Base-by-base conservation (phyloP, 2,113 vertebrate genomes). In the Catharus minimus region DNA sequence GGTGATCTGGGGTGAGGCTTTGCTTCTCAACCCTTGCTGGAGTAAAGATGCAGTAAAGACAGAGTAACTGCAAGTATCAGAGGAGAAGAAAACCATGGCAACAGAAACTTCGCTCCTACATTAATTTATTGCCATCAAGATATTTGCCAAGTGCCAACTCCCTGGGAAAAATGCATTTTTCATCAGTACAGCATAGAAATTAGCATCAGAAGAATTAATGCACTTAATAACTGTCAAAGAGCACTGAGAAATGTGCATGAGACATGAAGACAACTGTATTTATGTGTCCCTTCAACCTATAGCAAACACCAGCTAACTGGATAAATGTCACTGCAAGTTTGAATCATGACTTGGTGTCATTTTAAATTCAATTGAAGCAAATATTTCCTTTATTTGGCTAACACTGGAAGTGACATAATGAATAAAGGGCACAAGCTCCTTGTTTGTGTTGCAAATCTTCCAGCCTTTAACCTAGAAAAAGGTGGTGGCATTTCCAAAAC, bases 151-250 rank as follows among this genome's bases (percentile, higher is more conserved):
- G 89, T 91, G 92, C 74, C 87, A 95, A 1, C 74, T 95, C 66
- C 85, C 86, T 87, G 52, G 79, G 93, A 96, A 94, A 93, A 75
- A 94, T 49, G 57, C 27, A 94, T 97, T 95, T 96, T 97, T 96
- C 88, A 94, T 95, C 91, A 90, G 89, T 76, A 43, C 92, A 83
- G 60, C 69, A 92, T 44, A 88, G 76, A 97, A 97, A 97, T 97
- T 94, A 96, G 24, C 93, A 96, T 89, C 84, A 83, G 87, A 96
- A 96, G 86, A 96, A 95, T 94, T 96, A 97, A 93, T 92, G 80
- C 50, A 89, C 86, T 96, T 96, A 95, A 91, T 95, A 95, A 93
- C 82, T 96, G 83, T 92, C 96, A 96, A 92, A 80, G 62, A 94
- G 78, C 24, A 76, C 57, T 4, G 12, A 95, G 82, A 92, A 96